Base-by-base conservation (phyloP, 2,797 vertebrate genomes). In the Leptodactylus fallax region DNA sequence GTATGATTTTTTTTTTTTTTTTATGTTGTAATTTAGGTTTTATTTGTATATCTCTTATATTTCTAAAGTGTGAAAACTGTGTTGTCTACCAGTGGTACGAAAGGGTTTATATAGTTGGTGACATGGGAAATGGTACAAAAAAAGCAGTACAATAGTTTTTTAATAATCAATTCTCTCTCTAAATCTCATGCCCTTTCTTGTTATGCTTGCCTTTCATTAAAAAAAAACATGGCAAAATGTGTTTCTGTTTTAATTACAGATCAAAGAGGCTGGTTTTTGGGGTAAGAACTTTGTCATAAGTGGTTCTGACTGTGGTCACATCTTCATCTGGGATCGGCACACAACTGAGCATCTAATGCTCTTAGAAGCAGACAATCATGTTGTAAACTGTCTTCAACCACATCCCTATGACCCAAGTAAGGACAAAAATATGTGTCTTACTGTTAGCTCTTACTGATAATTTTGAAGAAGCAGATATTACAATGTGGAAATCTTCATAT, bases 201-300 rank as follows among this genome's bases (percentile, higher is more conserved):
- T 81, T 21, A 45, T 61, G 12, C 5, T 14, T 6, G 13, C 58
- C 16, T 47, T 72, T 2, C 7, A 19, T 45, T n/a, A n/a, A n/a
- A 36, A 45, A 36, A n/a, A n/a, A 63, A 7, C 1, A 63, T 63
- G 3, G 9, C n/a, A 63, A 63, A 36, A 36, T 36, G 36, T 36
- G 36, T 19, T 85, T 53, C 1, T 60, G 1, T 45, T 91, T 91
- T 91, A 72, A 55, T 36, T 93, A n/a, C 90, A 99, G 98, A 99
- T 99, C 87, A 99, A 99, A 91, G 98, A 99, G 95, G 98, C 98
- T 14, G 98, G 97, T 92, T 99, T 99, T 92, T 99, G 98, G 98
- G 98, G 98, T 87, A 96, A 97, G 92, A 98, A 98, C 93, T 99
- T 99, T 90, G 98, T 99, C 83, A 97, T 99, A 97, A 99, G 98